A percentile compares a stretch with the other conserved stretches of the same genome.
Evolutionary conservation across 2,888 invertebrate species (phyloP).

Genomic region (Lasioglossum malachurum): DNA sequence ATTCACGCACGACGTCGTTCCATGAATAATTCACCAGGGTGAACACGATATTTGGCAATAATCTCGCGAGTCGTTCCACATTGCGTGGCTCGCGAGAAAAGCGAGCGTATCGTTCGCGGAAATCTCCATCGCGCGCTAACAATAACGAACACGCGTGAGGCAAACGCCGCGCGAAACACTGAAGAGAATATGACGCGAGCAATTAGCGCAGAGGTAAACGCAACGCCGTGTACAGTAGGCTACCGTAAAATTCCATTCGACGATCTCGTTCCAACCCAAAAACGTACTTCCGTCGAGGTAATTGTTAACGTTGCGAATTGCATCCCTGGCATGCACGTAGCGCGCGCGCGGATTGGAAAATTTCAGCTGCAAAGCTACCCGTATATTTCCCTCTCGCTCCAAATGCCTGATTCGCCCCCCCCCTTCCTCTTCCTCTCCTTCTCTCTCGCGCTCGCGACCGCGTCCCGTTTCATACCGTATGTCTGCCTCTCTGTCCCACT

Average conservation of each 20-base stretch:
- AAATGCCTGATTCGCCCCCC: neutral
- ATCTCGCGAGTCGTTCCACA: neutral
- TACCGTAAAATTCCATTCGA: constrained; percentile 64
- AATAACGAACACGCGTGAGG: neutral
- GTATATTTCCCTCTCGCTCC: neutral
- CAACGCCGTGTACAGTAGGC: constrained; percentile 7
- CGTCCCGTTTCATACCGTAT: constrained; percentile 18
- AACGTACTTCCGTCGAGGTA: constrained; percentile 68
- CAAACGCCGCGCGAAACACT: neutral
- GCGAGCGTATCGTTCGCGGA: neutral
- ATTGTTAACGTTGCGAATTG: constrained; percentile 73
- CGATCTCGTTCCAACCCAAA: constrained; percentile 56
- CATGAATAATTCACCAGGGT: neutral
- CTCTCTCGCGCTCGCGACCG: constrained; percentile 6
- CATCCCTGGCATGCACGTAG: constrained; percentile 61
- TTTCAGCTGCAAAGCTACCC: constrained; percentile 51
- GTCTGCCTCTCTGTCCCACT: constrained; percentile 13
- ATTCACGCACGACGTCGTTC: neutral
- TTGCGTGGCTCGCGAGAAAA: neutral
- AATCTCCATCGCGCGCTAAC: neutral
- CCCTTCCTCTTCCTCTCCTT: neutral
- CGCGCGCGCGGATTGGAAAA: constrained; percentile 61
- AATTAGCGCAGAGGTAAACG: constrained; percentile 41
- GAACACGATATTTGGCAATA: neutral
- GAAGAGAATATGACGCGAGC: constrained; percentile 13